phyloP scores from a whole-genome alignment of 2,888 invertebrate genomes.

The Hyppa rectilinea region DNA sequence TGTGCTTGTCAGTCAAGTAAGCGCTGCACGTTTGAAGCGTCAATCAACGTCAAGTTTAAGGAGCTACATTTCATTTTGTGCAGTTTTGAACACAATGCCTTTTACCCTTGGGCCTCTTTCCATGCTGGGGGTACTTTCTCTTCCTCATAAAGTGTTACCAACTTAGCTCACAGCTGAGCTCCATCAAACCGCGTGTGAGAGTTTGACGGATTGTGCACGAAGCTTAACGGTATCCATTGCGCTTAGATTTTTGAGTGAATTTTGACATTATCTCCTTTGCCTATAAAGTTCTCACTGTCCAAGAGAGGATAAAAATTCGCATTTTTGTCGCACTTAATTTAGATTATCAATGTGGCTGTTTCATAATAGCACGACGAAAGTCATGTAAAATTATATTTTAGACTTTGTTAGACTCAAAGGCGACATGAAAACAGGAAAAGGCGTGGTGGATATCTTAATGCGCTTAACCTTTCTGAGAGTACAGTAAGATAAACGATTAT shows the following conservation, averaged over 20 bases:
- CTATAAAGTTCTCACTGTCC: no score
- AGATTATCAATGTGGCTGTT: neutral
- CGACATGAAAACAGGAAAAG: slow-evolving; percentile 6
- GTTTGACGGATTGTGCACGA: neutral
- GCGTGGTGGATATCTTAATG: slow-evolving; percentile 20
- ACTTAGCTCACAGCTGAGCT: neutral
- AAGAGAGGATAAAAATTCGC: neutral
- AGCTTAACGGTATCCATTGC: no score
- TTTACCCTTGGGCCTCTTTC: slow-evolving; percentile 15
- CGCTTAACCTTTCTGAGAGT: slow-evolving; percentile 9
- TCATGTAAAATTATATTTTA: neutral
- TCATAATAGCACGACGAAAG: neutral
- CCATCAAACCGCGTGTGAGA: neutral
- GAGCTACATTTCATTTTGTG: slow-evolving; percentile 44
- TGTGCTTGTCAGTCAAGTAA: slow-evolving; percentile 38
- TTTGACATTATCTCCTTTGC: no score
- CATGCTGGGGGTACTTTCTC: slow-evolving; percentile 20
- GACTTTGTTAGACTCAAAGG: neutral
- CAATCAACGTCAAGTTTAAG: slow-evolving; percentile 47
- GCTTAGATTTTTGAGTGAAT: no score
- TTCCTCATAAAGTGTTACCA: neutral
- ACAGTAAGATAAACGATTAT: slow-evolving; percentile 35
- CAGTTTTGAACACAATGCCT: slow-evolving; percentile 30
- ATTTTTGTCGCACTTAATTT: neutral
- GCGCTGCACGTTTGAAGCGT: slow-evolving; percentile 45